These are phyloP conservation scores for Lampropteryx suffumata DNA, from an alignment of 2,888 invertebrate species.

Conservation along the genomic window DNA sequence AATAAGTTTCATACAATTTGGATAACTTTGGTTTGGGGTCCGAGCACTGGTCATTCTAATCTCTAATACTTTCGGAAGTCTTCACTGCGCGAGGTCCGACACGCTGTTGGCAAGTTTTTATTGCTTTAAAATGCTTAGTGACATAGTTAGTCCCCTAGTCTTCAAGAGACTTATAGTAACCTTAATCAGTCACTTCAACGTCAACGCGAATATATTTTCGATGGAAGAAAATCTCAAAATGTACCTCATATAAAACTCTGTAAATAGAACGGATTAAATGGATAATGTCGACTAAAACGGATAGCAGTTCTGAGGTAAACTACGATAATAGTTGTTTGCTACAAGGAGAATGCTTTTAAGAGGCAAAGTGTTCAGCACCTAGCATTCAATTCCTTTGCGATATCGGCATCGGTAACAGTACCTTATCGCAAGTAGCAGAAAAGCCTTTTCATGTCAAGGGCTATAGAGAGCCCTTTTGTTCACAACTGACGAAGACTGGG, in stretches of 20 bases:
- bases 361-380: constrained; percentile 52
- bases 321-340: constrained; percentile 42
- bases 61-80: no score
- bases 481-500: constrained; percentile 18
- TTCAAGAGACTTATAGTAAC: no score
- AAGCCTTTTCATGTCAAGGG: constrained; percentile 78
- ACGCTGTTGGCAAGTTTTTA: no score
- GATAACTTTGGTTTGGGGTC: no score
- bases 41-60: no score
- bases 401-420: constrained; percentile 54
- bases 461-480: constrained; percentile 74
- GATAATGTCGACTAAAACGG: constrained; percentile 23
- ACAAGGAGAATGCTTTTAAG: constrained; percentile 56
- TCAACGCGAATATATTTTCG: no score
- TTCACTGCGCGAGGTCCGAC: no score
- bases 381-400: constrained; percentile 52
- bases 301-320: constrained; percentile 29
- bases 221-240: no score
- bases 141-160: no score
- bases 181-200: no score
- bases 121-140: no score
- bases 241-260: background rate
- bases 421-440: constrained; percentile 73
- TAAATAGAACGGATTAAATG: background rate
- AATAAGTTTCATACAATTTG: no score